phyloP scores from a whole-genome alignment of 2,797 vertebrate species.

The Semotilus atromaculatus region DNA sequence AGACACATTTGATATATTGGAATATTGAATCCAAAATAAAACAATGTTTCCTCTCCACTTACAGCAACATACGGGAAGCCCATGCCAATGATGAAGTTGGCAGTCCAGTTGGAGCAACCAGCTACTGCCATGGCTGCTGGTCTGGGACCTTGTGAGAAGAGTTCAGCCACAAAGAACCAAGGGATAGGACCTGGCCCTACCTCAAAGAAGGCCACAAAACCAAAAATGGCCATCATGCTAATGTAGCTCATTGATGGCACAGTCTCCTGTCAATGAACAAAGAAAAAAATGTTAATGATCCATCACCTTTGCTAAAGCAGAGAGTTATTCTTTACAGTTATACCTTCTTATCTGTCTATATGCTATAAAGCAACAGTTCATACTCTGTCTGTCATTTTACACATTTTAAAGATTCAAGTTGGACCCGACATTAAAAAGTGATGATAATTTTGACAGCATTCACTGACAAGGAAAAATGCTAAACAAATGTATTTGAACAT shows the following conservation, averaged over 20 bases:
- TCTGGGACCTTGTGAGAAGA: constrained; percentile 91
- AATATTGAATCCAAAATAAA: not conserved
- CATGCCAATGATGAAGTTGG: constrained; percentile 92
- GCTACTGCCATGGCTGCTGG: constrained; percentile 90
- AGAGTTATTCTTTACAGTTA: not conserved
- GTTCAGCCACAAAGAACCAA: constrained; percentile 93
- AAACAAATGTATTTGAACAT: not conserved
- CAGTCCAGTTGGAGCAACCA: constrained; percentile 89
- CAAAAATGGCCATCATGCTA: constrained; percentile 88
- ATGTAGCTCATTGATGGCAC: constrained; percentile 86
- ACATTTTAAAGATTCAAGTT: not conserved
- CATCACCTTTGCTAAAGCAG: not conserved
- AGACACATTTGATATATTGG: not conserved
- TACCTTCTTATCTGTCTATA: too few relatives aligned
- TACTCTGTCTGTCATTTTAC: not conserved
- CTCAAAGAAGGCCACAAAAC: constrained; percentile 93
- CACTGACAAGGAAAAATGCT: not conserved
- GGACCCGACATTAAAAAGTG: not conserved
- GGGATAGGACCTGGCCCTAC: constrained; percentile 92
- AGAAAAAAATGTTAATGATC: not conserved
- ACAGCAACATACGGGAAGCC: constrained; percentile 89
- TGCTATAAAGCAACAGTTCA: not conserved
- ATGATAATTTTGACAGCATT: not conserved
- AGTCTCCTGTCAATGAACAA: constrained; percentile 73
- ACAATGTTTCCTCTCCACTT: constrained; percentile 64